Evolutionary conservation across 2,113 vertebrate genomes (phyloP).

Genomic region (Bos javanicus): DNA sequence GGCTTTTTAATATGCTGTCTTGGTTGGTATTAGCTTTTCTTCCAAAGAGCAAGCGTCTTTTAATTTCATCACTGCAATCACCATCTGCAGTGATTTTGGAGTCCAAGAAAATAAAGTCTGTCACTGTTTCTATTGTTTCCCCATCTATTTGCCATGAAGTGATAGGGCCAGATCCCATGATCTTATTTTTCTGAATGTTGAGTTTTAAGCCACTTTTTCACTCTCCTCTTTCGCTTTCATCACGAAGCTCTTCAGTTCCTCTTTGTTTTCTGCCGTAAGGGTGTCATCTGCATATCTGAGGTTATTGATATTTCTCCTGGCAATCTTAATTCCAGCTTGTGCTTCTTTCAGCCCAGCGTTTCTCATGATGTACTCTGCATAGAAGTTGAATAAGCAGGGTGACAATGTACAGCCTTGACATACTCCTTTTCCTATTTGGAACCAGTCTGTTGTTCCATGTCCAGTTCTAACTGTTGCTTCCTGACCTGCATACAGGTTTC

Average conservation of each 20-base stretch:
- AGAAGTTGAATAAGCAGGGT: neutral
- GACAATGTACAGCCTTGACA: neutral
- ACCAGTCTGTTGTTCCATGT: neutral
- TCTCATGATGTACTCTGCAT: neutral
- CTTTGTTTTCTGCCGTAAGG: neutral
- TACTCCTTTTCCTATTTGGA: neutral
- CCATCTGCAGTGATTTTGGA: neutral
- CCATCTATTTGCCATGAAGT: neutral
- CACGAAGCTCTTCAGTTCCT: neutral
- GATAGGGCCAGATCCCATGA: neutral
- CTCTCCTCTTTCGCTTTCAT: neutral
- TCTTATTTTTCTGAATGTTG: neutral
- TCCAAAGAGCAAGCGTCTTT: neutral
- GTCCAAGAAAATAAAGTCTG: neutral
- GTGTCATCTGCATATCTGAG: neutral
- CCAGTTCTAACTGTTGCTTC: neutral
- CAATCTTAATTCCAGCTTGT: neutral
- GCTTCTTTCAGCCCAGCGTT: neutral
- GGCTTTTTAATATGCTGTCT: neutral
- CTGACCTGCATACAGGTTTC: too few species aligned
- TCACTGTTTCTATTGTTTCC: neutral
- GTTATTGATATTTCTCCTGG: neutral
- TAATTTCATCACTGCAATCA: neutral
- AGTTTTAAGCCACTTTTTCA: neutral
- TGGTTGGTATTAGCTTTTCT: neutral